Percentiles rank a stretch among this genome's conserved stretches.
Conservation (phyloP, 2,797 vertebrate species). For the Menidia menidia region DNA sequence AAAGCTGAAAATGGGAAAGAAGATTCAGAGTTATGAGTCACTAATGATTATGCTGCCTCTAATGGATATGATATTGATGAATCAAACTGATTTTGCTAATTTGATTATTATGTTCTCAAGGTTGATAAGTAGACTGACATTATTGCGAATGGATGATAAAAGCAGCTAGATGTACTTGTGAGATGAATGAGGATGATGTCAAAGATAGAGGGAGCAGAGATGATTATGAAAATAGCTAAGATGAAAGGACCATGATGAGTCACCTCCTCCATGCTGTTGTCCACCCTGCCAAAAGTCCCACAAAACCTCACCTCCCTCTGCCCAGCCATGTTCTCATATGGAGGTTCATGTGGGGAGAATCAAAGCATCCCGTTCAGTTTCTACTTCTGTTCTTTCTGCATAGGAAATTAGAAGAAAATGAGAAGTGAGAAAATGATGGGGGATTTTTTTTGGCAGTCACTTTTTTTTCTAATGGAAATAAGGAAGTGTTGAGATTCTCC, state of each 20-base stretch:
- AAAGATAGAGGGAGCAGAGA: slow-evolving; percentile 42
- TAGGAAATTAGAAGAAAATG: slow-evolving; percentile 49
- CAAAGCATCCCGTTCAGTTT: slow-evolving; percentile 57
- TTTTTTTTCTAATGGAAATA: slow-evolving; percentile 50
- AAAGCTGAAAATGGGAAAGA: neutral
- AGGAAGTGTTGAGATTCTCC: slow-evolving; percentile 57
- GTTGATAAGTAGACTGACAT: slow-evolving; percentile 22
- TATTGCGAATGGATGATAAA: slow-evolving; percentile 28
- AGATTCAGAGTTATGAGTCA: slow-evolving; percentile 9
- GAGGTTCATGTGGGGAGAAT: slow-evolving; percentile 32
- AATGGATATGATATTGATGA: slow-evolving; percentile 3
- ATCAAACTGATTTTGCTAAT: slow-evolving; percentile 3
- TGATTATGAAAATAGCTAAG: slow-evolving; percentile 25
- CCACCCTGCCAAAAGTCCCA: neutral
- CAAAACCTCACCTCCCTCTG: neutral
- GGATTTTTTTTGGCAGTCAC: slow-evolving; percentile 11
- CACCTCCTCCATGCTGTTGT: slow-evolving; percentile 33
- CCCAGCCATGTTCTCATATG: neutral
- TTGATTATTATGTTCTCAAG: slow-evolving; percentile 8
- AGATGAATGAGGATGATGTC: slow-evolving; percentile 41
- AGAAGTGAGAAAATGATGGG: slow-evolving; percentile 62
- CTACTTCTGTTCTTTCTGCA: slow-evolving; percentile 40
- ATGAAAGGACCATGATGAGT: slow-evolving; percentile 56
- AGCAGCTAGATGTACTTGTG: slow-evolving; percentile 12
- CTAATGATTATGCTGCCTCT: slow-evolving; percentile 1